Evolutionary conservation across 2,888 invertebrate genomes (phyloP).

Genomic region (Marasmarcha lunaedactyla): DNA sequence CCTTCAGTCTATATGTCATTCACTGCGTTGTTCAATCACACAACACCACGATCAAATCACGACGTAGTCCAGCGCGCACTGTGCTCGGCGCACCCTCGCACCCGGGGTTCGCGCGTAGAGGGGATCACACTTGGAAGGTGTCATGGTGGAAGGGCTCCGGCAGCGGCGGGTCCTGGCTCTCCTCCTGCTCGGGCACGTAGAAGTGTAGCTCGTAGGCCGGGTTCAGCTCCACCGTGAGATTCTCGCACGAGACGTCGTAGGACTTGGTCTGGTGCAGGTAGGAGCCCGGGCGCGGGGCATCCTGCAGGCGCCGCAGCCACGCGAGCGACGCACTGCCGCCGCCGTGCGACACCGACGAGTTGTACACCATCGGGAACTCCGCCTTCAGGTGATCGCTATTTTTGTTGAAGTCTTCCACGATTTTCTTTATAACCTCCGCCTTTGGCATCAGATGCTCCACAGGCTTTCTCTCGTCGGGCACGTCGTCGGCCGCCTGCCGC

Average conservation of each 20-base stretch:
- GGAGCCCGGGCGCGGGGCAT: conserved; percentile 14
- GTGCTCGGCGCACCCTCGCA: too few relatives aligned
- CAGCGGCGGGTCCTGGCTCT: conserved; percentile 23
- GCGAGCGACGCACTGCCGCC: conserved; percentile 38
- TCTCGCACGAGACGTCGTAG: conserved; percentile 33
- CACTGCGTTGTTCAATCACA: too few relatives aligned
- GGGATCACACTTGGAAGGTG: too few relatives aligned
- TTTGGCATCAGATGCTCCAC: conserved; percentile 22
- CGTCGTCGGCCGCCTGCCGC: conserved; percentile 4
- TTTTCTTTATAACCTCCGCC: conserved; percentile 29
- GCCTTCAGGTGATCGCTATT: conserved; percentile 44
- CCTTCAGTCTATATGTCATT: too few relatives aligned
- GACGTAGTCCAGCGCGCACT: too few relatives aligned
- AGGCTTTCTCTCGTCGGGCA: conserved; percentile 11
- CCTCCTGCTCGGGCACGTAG: conserved; percentile 55
- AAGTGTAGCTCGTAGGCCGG: conserved; percentile 58
- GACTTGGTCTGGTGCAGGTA: conserved; percentile 14
- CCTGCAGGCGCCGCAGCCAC: conserved; percentile 34
- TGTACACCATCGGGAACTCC: conserved; percentile 47
- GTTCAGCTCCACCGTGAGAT: conserved; percentile 41
- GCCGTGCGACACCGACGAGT: conserved; percentile 42
- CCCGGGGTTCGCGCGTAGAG: too few relatives aligned
- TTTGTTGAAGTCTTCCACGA: conserved; percentile 49
- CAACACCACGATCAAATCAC: too few relatives aligned
- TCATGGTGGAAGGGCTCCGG: background rate